These are phyloP conservation scores for Muscina levida DNA, from an alignment of 2,888 invertebrate species.

Conservation along the genomic window DNA sequence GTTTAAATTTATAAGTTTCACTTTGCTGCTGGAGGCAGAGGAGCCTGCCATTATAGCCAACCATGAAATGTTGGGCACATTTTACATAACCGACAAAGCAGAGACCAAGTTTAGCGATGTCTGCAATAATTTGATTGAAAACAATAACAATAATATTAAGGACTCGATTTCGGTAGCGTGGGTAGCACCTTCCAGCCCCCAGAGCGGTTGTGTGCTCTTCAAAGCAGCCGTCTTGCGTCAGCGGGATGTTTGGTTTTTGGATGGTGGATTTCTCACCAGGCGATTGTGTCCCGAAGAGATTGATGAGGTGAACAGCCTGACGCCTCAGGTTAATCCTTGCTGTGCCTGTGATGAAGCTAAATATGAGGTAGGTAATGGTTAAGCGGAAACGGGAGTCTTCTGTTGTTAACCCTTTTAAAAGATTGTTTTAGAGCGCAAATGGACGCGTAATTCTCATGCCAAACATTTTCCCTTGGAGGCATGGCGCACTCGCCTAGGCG, in stretches of 20 bases:
- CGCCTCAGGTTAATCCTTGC: conserved; percentile 86
- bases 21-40: conserved; percentile 88
- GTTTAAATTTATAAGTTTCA: conserved; percentile 90
- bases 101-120: conserved; percentile 87
- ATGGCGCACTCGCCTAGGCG: conserved; percentile 95
- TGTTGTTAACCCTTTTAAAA: conserved; percentile 74
- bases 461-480: conserved; percentile 94
- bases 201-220: conserved; percentile 90
- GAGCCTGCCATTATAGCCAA: conserved; percentile 73
- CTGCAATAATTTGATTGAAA: conserved; percentile 91
- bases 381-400: background rate
- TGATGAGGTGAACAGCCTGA: conserved; percentile 83
- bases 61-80: conserved; percentile 81
- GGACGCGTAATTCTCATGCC: conserved; percentile 97
- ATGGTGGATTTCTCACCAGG: conserved; percentile 87
- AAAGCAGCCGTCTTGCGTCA: conserved; percentile 89
- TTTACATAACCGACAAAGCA: conserved; percentile 86
- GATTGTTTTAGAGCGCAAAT: conserved; percentile 94
- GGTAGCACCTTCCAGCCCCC: conserved; percentile 88
- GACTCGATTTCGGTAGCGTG: conserved; percentile 87
- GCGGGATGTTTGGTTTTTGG: conserved; percentile 89
- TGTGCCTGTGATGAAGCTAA: conserved; percentile 99
- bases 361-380: conserved; percentile 87
- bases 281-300: conserved; percentile 86
- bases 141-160: conserved; percentile 89